Evolutionary conservation across 2,113 vertebrate genomes (phyloP), one percentile per base, ranked within the genome.

Genomic region (Galbula dea): DNA sequence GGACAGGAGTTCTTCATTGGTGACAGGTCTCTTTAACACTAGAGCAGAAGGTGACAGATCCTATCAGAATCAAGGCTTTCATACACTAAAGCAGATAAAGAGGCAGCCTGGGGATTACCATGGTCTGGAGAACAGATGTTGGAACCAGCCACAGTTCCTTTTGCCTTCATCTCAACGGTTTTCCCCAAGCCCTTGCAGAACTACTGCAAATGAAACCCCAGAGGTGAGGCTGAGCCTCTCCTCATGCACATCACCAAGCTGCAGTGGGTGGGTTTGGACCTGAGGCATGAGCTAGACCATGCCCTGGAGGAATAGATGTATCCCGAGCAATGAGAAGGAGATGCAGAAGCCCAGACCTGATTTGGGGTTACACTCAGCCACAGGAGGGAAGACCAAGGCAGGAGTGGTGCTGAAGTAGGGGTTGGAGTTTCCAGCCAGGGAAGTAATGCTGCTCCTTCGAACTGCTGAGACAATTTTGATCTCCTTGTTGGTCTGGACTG

Each of bases 1-100:
- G 84, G 97, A 97, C 96, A 98, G 62, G 66, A 98, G 96, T 86
- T 99, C 98, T 41, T 98, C 98, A 15, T 97, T 98, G 82, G 98
- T 98, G 86, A 98, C 89, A 0, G 92, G 94, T 96, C 95, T 98
- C 96, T 94, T 97, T 65, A 98, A 96, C 65, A 98, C 98, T 99
- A 94, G 69, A 55, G 85, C 75, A 94, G 92, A 94, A 91, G 74
- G 77, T 61, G 88, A 89, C 94, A 96, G 80, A 62, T 65, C 27
- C 57, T 13, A 67, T 96, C 88, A 96, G 57, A 88, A 86, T 83
- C 91, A 89, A 86, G 86, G 57, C n/a, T 20, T 65, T 86, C 52
- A 9, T 48, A 37, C 26, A 55, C 24, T 3, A 15, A 74, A 90
- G 22, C 6, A 34, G 59, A n/a, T 24, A 61, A 75, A 7, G 1